phyloP scores from a whole-genome alignment of 2,888 invertebrate species.

The Pristionchus mayeri region DNA sequence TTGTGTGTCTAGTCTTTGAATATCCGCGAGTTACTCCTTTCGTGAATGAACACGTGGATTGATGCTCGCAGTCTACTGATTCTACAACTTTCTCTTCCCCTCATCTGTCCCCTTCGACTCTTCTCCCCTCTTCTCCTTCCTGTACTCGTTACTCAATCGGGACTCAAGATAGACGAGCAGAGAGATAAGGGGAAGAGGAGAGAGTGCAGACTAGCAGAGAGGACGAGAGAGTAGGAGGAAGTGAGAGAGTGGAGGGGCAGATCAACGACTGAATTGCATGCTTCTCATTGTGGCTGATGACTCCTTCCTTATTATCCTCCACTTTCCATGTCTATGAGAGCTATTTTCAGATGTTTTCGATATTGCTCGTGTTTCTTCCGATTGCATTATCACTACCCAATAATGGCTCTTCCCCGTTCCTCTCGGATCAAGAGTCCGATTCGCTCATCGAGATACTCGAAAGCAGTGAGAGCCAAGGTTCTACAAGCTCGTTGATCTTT shows the following conservation, averaged over 20 bases:
- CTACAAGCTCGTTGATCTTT: neutral
- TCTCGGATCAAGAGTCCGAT: neutral
- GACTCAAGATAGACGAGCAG: neutral
- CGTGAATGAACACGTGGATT: too few species aligned
- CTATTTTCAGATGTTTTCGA: neutral
- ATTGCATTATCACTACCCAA: constrained; percentile 13
- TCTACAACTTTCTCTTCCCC: neutral
- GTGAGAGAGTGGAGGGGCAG: neutral
- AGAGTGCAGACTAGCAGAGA: constrained; percentile 5
- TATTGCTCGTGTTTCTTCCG: neutral
- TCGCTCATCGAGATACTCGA: constrained; percentile 4
- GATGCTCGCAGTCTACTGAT: neutral
- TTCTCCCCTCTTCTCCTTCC: neutral
- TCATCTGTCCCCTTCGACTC: neutral
- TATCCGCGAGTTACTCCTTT: too few species aligned
- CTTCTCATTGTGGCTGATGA: neutral
- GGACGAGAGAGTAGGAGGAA: neutral
- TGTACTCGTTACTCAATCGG: constrained; percentile 24
- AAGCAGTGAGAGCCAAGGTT: neutral
- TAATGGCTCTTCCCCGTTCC: neutral
- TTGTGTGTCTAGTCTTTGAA: too few species aligned
- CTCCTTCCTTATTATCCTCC: neutral
- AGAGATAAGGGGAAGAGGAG: neutral
- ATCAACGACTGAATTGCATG: constrained; percentile 10
- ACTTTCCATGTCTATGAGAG: neutral